phyloP scores from a whole-genome alignment of 2,888 invertebrate genomes.

The Amitus sp. region DNA sequence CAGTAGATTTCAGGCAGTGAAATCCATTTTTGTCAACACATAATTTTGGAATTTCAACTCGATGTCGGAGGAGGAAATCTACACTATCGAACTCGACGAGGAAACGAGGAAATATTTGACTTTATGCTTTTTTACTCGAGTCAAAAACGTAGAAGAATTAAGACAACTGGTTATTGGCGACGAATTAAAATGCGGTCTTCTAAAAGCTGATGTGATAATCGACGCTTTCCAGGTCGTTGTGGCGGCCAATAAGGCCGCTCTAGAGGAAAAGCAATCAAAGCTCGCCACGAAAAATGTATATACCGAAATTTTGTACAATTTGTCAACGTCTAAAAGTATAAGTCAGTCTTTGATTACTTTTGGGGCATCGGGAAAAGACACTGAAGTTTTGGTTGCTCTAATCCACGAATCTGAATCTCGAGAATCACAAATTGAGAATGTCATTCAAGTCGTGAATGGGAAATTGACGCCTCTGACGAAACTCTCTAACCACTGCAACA shows the following conservation, averaged over 20 bases:
- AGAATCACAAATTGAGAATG: constrained; percentile 44
- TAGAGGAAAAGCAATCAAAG: constrained; percentile 66
- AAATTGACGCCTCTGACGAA: constrained; percentile 67
- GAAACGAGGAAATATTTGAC: constrained; percentile 65
- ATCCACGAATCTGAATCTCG: constrained; percentile 58
- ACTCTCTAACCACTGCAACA: constrained; percentile 67
- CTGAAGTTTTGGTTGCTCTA: constrained; percentile 66
- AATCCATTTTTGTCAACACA: too few species aligned
- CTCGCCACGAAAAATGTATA: constrained; percentile 73
- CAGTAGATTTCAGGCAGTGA: too few species aligned
- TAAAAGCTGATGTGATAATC: constrained; percentile 72
- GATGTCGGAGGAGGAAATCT: constrained; percentile 19
- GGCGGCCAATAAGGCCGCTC: constrained; percentile 75
- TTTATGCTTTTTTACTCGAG: constrained; percentile 70
- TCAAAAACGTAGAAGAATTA: constrained; percentile 70
- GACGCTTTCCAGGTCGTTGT: constrained; percentile 73
- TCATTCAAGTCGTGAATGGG: constrained; percentile 69
- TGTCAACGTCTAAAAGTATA: constrained; percentile 77
- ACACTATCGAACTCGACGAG: constrained; percentile 62
- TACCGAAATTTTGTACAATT: constrained; percentile 75
- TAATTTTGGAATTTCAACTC: not conserved
- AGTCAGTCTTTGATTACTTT: constrained; percentile 74
- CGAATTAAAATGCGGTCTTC: constrained; percentile 70
- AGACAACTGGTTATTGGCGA: constrained; percentile 70
- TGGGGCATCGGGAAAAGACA: constrained; percentile 69